A percentile compares a stretch with the other conserved stretches of the same genome.
Evolutionary conservation across 2,888 invertebrate genomes (phyloP).

Genomic region (Synergus itoensis): DNA sequence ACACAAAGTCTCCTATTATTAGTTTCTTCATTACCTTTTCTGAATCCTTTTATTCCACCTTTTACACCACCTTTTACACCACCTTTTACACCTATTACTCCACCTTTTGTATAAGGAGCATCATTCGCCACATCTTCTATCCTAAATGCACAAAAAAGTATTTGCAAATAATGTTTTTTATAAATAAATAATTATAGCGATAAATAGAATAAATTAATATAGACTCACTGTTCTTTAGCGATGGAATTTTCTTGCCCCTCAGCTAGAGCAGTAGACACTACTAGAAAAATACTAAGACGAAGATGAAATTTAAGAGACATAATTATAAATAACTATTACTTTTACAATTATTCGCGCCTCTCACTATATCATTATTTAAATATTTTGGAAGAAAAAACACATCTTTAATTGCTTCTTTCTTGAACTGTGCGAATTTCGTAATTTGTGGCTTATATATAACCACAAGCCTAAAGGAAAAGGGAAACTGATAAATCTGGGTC

Average conservation of each 20-base stretch:
- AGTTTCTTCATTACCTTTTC: slow-evolving; percentile 10
- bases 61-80: no score
- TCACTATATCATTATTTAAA: no score
- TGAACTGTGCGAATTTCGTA: not conserved
- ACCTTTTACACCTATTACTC: not conserved
- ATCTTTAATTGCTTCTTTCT: not conserved
- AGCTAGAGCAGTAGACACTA: not conserved
- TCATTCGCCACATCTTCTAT: not conserved
- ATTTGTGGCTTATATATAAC: slow-evolving; percentile 27
- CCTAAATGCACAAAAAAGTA: not conserved
- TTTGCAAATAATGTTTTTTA: no score
- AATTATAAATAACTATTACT: not conserved
- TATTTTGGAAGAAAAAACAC: not conserved
- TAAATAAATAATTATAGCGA: not conserved
- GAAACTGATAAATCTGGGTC: slow-evolving; percentile 62
- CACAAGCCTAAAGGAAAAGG: slow-evolving; percentile 62
- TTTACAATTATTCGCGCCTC: not conserved
- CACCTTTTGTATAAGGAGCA: slow-evolving; percentile 9
- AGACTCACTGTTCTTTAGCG: not conserved
- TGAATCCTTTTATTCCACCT: slow-evolving; percentile 13
- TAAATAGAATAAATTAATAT: not conserved
- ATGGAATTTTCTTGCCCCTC: not conserved
- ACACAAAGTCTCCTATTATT: slow-evolving; percentile 59
- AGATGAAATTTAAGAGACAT: not conserved
- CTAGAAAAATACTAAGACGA: not conserved